Evolutionary conservation across 1,140 invertebrate species (phyloP).

Genomic region (Acromyrmex echinatior): DNA sequence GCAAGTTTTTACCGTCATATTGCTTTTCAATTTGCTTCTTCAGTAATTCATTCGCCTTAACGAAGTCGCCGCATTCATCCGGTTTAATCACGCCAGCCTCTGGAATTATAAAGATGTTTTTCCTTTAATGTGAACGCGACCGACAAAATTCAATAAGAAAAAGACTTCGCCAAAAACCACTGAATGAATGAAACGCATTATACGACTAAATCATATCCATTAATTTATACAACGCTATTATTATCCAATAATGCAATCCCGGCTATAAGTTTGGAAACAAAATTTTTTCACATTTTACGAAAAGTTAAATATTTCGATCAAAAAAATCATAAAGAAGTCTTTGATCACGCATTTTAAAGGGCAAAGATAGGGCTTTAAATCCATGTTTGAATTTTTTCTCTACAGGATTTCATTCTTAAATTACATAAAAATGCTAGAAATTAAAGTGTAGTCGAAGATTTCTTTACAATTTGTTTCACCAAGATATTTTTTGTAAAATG

Average conservation of each 20-base stretch:
- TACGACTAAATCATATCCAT: slow-evolving; percentile 15
- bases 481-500: too few relatives aligned
- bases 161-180: slow-evolving; percentile 3
- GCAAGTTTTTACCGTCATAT: slow-evolving; percentile 73
- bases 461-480: too few relatives aligned
- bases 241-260: not conserved
- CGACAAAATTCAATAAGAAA: slow-evolving; percentile 26
- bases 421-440: too few relatives aligned
- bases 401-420: too few relatives aligned
- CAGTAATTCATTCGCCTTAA: slow-evolving; percentile 74
- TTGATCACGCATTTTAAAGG: too few relatives aligned
- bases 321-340: too few relatives aligned
- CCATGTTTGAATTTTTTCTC: too few relatives aligned
- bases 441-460: too few relatives aligned
- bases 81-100: slow-evolving; percentile 42
- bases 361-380: too few relatives aligned
- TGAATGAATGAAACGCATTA: slow-evolving; percentile 19
- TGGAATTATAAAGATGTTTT: slow-evolving; percentile 57
- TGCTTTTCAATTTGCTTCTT: slow-evolving; percentile 72
- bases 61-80: slow-evolving; percentile 73
- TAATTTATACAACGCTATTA: not conserved
- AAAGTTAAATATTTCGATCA: too few relatives aligned
- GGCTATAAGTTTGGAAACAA: too few relatives aligned
- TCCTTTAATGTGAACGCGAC: slow-evolving; percentile 35
- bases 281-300: too few relatives aligned